A percentile compares a stretch with the other conserved stretches of the same genome.
Conservation (phyloP, 2,113 vertebrate genomes). For the Strix uralensis region DNA sequence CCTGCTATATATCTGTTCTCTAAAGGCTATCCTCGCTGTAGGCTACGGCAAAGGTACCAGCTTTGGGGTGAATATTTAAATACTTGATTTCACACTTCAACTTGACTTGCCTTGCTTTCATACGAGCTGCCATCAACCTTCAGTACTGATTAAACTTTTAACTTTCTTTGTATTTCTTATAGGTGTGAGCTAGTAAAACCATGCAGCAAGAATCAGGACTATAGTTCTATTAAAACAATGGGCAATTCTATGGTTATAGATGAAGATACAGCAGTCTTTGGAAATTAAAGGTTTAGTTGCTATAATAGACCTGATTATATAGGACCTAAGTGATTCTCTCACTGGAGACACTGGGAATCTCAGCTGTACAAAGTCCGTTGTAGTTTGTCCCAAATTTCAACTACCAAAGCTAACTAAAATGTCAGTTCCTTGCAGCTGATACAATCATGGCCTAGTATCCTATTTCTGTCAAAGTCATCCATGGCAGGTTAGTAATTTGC, state of each 20-base stretch:
- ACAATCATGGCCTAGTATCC: slow-evolving; percentile 41
- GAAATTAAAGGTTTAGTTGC: neutral
- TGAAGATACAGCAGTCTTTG: neutral
- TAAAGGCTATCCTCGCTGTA: neutral
- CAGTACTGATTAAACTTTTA: neutral
- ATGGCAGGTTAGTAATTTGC: slow-evolving; percentile 56
- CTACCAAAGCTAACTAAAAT: slow-evolving; percentile 36
- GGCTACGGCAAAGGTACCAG: neutral
- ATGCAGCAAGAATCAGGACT: neutral
- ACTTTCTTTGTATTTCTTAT: neutral
- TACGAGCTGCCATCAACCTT: neutral
- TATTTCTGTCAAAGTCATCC: slow-evolving; percentile 64
- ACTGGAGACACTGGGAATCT: neutral
- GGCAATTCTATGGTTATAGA: neutral
- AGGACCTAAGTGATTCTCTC: neutral
- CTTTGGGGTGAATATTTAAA: neutral
- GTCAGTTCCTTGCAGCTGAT: slow-evolving; percentile 13
- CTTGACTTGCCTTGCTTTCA: neutral
- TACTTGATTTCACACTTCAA: neutral
- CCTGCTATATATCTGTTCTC: neutral
- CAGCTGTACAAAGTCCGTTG: neutral
- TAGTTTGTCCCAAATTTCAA: slow-evolving; percentile 44
- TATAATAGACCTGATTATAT: neutral
- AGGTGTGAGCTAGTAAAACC: neutral
- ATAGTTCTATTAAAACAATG: neutral